phyloP scores from a whole-genome alignment of 1,140 invertebrate species.

The Drosophila suzukii region DNA sequence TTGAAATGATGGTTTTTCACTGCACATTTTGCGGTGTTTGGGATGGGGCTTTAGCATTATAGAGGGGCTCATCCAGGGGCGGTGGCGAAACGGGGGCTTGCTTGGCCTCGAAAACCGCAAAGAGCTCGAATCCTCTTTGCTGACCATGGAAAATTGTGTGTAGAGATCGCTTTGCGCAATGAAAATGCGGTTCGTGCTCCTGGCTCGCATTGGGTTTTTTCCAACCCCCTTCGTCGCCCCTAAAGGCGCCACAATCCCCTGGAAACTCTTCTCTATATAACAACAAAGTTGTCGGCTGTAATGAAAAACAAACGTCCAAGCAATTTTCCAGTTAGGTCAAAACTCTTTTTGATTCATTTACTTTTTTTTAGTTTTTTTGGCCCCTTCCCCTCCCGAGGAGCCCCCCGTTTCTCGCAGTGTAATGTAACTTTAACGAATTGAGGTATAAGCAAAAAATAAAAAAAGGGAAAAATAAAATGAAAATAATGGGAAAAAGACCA shows the following conservation, averaged over 20 bases:
- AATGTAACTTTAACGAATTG: constrained; percentile 77
- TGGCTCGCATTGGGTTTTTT: constrained; percentile 32
- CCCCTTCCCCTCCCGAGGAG: constrained; percentile 1
- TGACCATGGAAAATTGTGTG: constrained; percentile 74
- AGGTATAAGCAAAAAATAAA: constrained; percentile 22
- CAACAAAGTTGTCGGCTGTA: constrained; percentile 45
- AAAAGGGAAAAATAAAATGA: constrained; percentile 60
- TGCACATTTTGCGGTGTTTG: constrained; percentile 50
- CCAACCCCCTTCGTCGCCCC: too few species aligned
- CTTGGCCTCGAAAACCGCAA: constrained; percentile 69
- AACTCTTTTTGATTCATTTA: constrained; percentile 23
- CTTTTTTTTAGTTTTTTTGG: not conserved
- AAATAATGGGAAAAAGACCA: constrained; percentile 81
- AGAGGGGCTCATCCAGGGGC: not conserved
- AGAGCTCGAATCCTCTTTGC: constrained; percentile 35
- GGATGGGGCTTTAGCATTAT: constrained; percentile 16
- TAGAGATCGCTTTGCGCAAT: constrained; percentile 74
- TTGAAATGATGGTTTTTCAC: constrained; percentile 83
- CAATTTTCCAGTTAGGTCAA: constrained; percentile 80
- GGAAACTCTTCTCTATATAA: not conserved
- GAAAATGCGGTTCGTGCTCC: constrained; percentile 78
- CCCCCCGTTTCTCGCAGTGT: constrained; percentile 65
- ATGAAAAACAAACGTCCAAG: constrained; percentile 80
- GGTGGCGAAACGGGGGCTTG: not conserved
- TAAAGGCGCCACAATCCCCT: not conserved